Base-by-base conservation (phyloP, 2,888 invertebrate species). In the Adelphocoris suturalis region DNA sequence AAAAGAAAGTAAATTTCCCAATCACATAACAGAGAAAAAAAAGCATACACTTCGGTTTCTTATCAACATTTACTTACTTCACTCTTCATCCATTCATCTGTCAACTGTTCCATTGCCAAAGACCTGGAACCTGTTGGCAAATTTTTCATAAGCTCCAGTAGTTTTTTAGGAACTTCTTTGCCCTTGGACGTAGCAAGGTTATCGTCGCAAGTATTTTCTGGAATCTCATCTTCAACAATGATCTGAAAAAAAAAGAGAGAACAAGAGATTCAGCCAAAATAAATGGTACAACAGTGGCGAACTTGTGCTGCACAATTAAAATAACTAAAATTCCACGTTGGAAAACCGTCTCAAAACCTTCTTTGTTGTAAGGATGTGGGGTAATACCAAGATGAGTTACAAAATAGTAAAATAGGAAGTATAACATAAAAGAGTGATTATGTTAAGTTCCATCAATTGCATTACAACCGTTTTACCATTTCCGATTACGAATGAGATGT, bases 231-330 rank as follows among this genome's bases (percentile, higher is more conserved):
- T 68, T 68, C 76, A 47, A 89, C 89, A 13, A 89, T 84, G 12
- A 86, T 93, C 93, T 96, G 96, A 0, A 94, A 93, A 23, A 94
- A 92, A 91, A 95, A 48, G 12, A 52, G 16, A 52, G 13, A 13
- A 5, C 16, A 14, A 52, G 52, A 48, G 7, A 52, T 11, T 52
- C 2, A 37, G 37, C 37, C 37, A 37, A 37, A 7, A 37, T 37
- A 37, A 37, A 37, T 37, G 37, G 37, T 4, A 37, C n/a, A n/a
- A 37, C 2, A 7, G 37, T 37, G 37, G 37, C 37, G 7, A 37
- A 37, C 37, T 37, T 37, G 37, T 37, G 37, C 37, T 37, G 7
- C 7, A 2, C 37, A 37, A 37, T 37, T 37, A 37, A 37, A 37
- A 4, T 37, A 37, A 2, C 7, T 7, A 37, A 37, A 4, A 37